Percentiles rank a stretch among this genome's conserved stretches.
These are phyloP conservation scores for Strigamia transsilvanica DNA, from an alignment of 2,888 invertebrate species.

Conservation along the genomic window DNA sequence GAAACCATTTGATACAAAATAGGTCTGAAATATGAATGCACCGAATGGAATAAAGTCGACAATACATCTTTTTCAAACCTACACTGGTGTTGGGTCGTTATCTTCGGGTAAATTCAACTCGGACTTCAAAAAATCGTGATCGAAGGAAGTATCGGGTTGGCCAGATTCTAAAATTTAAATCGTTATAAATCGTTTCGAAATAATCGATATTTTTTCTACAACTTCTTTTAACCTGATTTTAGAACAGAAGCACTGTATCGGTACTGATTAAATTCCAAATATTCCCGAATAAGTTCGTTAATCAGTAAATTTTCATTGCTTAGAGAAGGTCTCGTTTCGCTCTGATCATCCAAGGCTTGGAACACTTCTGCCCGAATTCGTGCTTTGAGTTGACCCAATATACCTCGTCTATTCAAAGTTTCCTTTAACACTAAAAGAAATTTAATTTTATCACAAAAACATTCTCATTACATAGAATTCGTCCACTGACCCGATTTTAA, in stretches of 20 bases:
- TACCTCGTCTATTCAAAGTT: constrained; percentile 39
- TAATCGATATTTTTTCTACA: not conserved
- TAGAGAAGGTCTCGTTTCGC: constrained; percentile 38
- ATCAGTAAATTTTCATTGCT: constrained; percentile 52
- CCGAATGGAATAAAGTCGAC: not conserved
- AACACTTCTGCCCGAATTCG: constrained; percentile 52
- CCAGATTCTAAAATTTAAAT: constrained; percentile 21
- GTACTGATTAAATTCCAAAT: constrained; percentile 52
- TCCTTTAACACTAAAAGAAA: constrained; percentile 50
- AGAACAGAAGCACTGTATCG: constrained; percentile 48
- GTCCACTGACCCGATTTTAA: constrained; percentile 37
- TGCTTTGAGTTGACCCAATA: constrained; percentile 52
- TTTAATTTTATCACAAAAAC: not conserved
- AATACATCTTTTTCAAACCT: not conserved
- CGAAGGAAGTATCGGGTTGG: constrained; percentile 47
- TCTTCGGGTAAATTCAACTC: constrained; percentile 48
- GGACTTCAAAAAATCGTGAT: constrained; percentile 19
- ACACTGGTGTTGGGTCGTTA: constrained; percentile 37
- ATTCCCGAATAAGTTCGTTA: constrained; percentile 51
- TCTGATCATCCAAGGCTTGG: constrained; percentile 52
- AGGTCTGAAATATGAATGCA: not conserved
- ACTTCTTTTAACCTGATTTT: constrained; percentile 20
- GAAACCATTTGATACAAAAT: constrained; percentile 43
- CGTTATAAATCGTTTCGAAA: not conserved
- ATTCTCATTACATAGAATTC: not conserved